phyloP scores from a whole-genome alignment of 1,140 invertebrate species.

The Centruroides sculpturatus region DNA sequence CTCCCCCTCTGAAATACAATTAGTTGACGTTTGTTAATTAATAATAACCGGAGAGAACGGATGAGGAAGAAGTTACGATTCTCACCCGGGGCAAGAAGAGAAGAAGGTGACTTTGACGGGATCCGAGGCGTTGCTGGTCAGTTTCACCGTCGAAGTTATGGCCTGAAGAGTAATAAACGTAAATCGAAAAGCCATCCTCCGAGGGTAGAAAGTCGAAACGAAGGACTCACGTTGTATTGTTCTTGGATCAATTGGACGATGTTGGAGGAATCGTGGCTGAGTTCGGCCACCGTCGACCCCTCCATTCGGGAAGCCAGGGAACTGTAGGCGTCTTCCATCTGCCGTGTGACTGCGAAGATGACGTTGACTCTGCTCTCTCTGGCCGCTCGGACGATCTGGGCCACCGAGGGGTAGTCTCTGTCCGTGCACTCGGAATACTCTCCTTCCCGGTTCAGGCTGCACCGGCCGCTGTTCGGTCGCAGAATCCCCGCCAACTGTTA shows the following conservation, averaged over 20 bases:
- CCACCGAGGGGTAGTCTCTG: slow-evolving; percentile 95
- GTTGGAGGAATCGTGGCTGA: slow-evolving; percentile 78
- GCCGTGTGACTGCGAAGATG: slow-evolving; percentile 87
- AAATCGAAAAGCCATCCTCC: too few relatives aligned
- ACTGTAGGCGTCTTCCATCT: slow-evolving; percentile 67
- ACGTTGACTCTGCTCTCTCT: slow-evolving; percentile 88
- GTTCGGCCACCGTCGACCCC: slow-evolving; percentile 57
- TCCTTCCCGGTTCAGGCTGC: slow-evolving; percentile 49
- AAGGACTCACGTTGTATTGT: slow-evolving; percentile 57
- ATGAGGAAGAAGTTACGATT: too few relatives aligned
- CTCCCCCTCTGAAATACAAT: too few relatives aligned
- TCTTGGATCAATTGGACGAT: slow-evolving; percentile 77
- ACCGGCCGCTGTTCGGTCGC: slow-evolving; percentile 78
- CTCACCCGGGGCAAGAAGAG: too few relatives aligned
- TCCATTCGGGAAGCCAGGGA: slow-evolving; percentile 59
- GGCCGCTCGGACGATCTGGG: slow-evolving; percentile 58
- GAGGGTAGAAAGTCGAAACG: too few relatives aligned
- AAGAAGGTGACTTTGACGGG: too few relatives aligned
- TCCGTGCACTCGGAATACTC: slow-evolving; percentile 52
- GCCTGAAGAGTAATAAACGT: too few relatives aligned
- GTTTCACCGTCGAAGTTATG: too few relatives aligned
- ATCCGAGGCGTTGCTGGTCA: too few relatives aligned
- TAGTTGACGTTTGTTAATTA: too few relatives aligned
- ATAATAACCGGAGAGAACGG: too few relatives aligned
- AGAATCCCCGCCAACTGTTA: slow-evolving; percentile 64